phyloP scores from a whole-genome alignment of 1,140 invertebrate genomes.

The Lepidurus couesii region DNA sequence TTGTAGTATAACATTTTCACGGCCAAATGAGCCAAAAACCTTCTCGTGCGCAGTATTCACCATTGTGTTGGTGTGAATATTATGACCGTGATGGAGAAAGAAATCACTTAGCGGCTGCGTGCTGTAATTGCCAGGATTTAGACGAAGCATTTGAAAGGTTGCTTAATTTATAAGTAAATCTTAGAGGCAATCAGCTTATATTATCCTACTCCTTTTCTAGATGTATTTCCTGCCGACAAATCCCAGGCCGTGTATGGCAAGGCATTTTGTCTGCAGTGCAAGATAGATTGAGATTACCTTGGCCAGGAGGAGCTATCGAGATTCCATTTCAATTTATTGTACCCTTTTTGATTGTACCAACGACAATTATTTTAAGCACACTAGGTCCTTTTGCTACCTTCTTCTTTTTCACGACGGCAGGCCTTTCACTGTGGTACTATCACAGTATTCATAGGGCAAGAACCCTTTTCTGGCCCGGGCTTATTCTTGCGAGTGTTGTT shows the following conservation, averaged over 20 bases:
- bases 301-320: slow-evolving; percentile 19
- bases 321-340: background rate
- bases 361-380: slow-evolving; percentile 11
- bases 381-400: background rate
- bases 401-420: background rate
- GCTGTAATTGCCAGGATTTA: slow-evolving; percentile 22
- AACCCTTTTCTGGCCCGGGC: slow-evolving; percentile 8
- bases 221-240: slow-evolving; percentile 2
- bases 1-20: background rate
- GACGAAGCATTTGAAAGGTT: slow-evolving; percentile 25
- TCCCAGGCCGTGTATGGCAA: background rate
- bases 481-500: slow-evolving; percentile 4
- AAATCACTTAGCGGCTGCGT: slow-evolving; percentile 4
- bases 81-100: slow-evolving; percentile 24
- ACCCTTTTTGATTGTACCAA: slow-evolving; percentile 12
- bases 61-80: slow-evolving; percentile 27
- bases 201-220: background rate
- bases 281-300: slow-evolving; percentile 25
- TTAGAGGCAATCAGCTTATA: background rate
- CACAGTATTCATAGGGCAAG: background rate
- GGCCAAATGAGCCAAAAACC: background rate
- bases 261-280: background rate
- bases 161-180: background rate
- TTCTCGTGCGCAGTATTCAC: background rate
- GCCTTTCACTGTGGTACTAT: slow-evolving; percentile 17